Percentiles rank a stretch among this genome's conserved stretches.
Evolutionary conservation across 2,797 vertebrate genomes (phyloP).

Genomic region (Halcyon badia): DNA sequence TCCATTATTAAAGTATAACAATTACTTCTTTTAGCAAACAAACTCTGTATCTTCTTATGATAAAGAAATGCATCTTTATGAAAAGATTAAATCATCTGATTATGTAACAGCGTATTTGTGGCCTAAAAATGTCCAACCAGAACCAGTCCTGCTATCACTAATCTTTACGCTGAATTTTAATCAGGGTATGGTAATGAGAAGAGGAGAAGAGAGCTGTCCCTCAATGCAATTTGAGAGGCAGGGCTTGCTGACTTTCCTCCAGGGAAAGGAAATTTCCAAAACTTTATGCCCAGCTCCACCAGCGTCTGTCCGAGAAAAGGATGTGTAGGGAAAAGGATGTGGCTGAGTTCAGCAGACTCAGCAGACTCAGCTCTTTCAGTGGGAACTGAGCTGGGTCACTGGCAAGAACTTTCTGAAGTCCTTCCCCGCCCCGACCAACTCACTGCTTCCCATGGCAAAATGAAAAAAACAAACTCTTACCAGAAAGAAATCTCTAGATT

Average conservation of each 20-base stretch:
- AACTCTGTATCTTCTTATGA: not conserved
- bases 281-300: not conserved
- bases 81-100: conserved; percentile 47
- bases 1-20: conserved; percentile 26
- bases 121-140: conserved; percentile 31
- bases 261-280: not conserved
- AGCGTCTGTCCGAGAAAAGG: not conserved
- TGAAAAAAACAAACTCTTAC: not conserved
- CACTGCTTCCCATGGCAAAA: not conserved
- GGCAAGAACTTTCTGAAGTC: not conserved
- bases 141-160: not conserved
- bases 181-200: not conserved
- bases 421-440: not conserved
- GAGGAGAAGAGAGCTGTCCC: not conserved
- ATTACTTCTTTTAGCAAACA: conserved; percentile 26
- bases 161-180: conserved; percentile 52
- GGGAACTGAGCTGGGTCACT: not conserved
- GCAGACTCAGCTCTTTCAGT: not conserved
- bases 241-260: not conserved
- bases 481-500: not conserved
- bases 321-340: not conserved
- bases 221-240: not conserved
- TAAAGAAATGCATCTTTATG: conserved; percentile 38
- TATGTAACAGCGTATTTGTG: conserved; percentile 28
- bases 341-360: not conserved